Evolutionary conservation across 2,888 invertebrate genomes (phyloP).

Genomic region (Cylindroiulus punctatus): DNA sequence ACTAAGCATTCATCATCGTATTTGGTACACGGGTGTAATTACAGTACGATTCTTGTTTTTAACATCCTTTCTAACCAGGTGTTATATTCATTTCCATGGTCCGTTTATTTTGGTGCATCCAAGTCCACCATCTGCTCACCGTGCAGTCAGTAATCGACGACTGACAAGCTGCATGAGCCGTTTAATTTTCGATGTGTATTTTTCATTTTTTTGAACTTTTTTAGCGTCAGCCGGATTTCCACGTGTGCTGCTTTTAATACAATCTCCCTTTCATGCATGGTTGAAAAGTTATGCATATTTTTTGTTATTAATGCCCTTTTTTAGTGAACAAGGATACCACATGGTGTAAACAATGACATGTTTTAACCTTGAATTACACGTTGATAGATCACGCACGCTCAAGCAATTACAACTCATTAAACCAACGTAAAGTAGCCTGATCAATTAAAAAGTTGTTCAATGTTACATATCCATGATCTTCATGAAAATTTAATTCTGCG

Average conservation of each 20-base stretch:
- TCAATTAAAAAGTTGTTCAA: not conserved
- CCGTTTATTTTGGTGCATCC: not conserved
- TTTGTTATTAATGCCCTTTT: not conserved
- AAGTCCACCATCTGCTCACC: conserved; percentile 7
- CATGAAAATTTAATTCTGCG: too few relatives aligned
- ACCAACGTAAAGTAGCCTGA: not conserved
- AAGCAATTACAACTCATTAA: not conserved
- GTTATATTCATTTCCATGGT: conserved; percentile 31
- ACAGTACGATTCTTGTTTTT: conserved; percentile 9
- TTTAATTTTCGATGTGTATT: not conserved
- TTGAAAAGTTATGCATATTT: conserved; percentile 11
- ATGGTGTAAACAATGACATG: not conserved
- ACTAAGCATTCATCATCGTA: conserved; percentile 14
- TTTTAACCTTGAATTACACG: not conserved
- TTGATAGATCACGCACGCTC: not conserved
- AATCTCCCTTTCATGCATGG: not conserved
- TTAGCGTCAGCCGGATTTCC: conserved; percentile 5
- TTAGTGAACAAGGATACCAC: not conserved
- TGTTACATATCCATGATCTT: too few relatives aligned
- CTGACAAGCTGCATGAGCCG: not conserved
- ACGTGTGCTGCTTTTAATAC: conserved; percentile 39
- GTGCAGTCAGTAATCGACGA: not conserved
- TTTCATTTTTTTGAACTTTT: not conserved
- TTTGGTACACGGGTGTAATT: conserved; percentile 31
- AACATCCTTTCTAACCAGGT: conserved; percentile 40